Conservation (phyloP, 2,797 vertebrate genomes). For the Spatula clypeata region DNA sequence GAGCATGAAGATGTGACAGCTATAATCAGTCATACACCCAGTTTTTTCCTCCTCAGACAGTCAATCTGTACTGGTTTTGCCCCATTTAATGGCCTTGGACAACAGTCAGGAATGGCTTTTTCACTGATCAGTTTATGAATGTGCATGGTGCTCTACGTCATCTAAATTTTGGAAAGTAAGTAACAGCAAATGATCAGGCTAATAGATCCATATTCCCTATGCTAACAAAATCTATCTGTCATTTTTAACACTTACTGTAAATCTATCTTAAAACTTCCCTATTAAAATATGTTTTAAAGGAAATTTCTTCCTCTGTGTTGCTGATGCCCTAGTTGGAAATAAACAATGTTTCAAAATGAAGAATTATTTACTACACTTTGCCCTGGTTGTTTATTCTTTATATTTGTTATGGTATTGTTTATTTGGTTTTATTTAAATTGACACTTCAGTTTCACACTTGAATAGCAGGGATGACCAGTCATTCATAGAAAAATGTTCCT, state of each 20-base stretch:
- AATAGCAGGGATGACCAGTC: not conserved
- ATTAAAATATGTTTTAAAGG: not conserved
- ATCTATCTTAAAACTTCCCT: not conserved
- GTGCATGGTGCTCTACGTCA: not conserved
- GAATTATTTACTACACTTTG: not conserved
- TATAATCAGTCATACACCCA: rapidly evolving
- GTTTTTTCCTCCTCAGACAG: not conserved
- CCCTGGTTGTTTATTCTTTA: not conserved
- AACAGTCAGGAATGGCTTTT: not conserved
- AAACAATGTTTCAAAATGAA: not conserved
- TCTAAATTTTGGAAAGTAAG: not conserved
- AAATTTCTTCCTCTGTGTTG: not conserved
- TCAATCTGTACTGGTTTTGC: not conserved
- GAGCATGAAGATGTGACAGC: not conserved
- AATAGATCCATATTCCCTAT: not conserved
- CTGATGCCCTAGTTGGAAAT: not conserved
- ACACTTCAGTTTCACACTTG: not conserved
- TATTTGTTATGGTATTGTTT: not conserved
- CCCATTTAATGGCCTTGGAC: not conserved
- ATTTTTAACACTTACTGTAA: not conserved
- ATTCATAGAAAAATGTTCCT: not conserved
- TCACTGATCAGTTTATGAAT: not conserved
- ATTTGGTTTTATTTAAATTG: not conserved
- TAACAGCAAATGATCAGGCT: not conserved
- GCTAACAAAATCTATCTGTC: not conserved